Percentiles rank a stretch among this genome's conserved stretches.
These are phyloP conservation scores for Dromaius novaehollandiae DNA, from an alignment of 2,113 vertebrate genomes.

Conservation along the genomic window DNA sequence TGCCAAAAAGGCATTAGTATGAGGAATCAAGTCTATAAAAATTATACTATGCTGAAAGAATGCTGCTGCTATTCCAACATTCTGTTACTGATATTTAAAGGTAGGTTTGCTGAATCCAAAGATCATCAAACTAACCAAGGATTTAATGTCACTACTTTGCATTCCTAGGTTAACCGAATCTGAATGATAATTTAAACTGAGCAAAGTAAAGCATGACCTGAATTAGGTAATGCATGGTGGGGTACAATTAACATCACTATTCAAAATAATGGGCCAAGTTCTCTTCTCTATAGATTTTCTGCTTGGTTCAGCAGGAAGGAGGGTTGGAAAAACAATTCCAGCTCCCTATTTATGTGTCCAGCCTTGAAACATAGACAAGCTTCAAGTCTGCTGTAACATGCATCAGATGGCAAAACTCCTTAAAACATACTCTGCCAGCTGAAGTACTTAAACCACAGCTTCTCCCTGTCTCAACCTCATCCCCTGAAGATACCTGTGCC, in stretches of 20 bases:
- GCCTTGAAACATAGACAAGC: conserved; percentile 16
- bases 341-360: conserved; percentile 24
- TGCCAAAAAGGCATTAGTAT: neutral
- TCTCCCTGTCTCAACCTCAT: neutral
- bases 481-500: neutral
- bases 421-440: neutral
- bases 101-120: conserved; percentile 7
- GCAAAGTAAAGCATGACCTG: conserved; percentile 36
- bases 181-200: conserved; percentile 16
- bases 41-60: neutral
- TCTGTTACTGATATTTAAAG: conserved; percentile 26
- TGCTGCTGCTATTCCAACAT: conserved; percentile 4
- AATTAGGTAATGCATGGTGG: conserved; percentile 28
- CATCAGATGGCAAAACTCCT: neutral
- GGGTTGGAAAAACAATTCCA: conserved; percentile 41
- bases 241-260: conserved; percentile 29
- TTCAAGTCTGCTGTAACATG: conserved; percentile 16
- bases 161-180: conserved; percentile 52
- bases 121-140: conserved; percentile 35
- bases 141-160: conserved; percentile 20
- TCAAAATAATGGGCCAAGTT: conserved; percentile 30
- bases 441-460: neutral
- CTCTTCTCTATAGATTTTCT: conserved; percentile 32
- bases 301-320: conserved; percentile 40
- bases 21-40: conserved; percentile 16